Evolutionary conservation across 92 coral and sea anemone species (phyloP).

Genomic region (Metridium senile): DNA sequence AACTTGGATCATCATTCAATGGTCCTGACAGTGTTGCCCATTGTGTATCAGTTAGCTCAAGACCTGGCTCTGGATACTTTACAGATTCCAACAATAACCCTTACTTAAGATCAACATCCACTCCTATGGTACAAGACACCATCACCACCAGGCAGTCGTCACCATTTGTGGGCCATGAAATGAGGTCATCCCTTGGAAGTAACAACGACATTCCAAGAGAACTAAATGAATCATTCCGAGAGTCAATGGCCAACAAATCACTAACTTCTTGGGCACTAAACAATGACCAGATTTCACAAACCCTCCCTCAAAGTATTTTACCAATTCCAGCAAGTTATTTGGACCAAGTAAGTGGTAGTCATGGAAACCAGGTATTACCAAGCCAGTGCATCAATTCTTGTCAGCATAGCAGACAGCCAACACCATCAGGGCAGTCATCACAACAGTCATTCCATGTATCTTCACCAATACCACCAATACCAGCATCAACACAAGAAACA

Average conservation of each 20-base stretch:
- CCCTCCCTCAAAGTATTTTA: conserved; percentile 2
- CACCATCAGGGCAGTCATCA: neutral
- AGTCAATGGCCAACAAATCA: neutral
- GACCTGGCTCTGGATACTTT: neutral
- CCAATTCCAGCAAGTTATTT: conserved; percentile 1
- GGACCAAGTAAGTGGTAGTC: neutral
- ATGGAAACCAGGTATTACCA: neutral
- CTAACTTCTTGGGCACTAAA: conserved; percentile 6
- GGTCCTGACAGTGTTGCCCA: neutral
- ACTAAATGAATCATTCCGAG: neutral
- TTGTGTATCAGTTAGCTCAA: neutral
- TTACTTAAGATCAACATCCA: neutral
- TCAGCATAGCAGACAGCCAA: conserved; percentile 8
- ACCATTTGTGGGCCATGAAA: neutral
- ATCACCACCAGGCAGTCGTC: conserved; percentile 10
- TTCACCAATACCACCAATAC: neutral
- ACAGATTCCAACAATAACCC: conserved; percentile 8
- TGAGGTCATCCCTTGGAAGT: neutral
- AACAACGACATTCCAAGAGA: neutral
- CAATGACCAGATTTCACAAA: neutral
- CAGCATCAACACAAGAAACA: conserved; percentile 1
- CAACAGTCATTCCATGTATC: neutral
- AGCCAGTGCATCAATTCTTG: neutral
- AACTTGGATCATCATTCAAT: conserved; percentile 10
- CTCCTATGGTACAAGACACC: neutral